phyloP scores from a whole-genome alignment of 2,797 vertebrate species.

The Halcyon badia region DNA sequence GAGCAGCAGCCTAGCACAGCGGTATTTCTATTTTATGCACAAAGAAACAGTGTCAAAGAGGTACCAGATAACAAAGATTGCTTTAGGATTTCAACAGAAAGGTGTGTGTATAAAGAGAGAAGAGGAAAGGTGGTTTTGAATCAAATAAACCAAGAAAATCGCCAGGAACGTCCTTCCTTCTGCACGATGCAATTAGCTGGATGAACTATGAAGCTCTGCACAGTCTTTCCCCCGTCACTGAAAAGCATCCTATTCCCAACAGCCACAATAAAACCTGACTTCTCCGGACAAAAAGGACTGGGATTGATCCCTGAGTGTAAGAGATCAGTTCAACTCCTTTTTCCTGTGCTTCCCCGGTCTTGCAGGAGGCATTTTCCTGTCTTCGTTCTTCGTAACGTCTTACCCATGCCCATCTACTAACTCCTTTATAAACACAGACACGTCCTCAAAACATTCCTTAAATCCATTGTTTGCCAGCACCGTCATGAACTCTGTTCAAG shows the following conservation, averaged over 20 bases:
- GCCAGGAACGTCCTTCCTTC: background rate
- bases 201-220: rapidly evolving
- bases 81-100: background rate
- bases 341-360: background rate
- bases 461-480: background rate
- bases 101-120: background rate
- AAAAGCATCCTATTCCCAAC: background rate
- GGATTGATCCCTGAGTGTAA: background rate
- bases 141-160: background rate
- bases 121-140: background rate
- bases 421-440: constrained; percentile 13
- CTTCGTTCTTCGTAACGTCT: background rate
- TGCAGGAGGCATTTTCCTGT: background rate
- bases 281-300: background rate
- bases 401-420: background rate
- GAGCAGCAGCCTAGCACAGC: background rate
- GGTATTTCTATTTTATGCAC: background rate
- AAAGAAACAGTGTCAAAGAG: background rate
- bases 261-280: background rate
- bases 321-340: background rate
- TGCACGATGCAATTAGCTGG: background rate
- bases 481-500: background rate
- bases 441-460: constrained; percentile 18
- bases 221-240: background rate
- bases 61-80: background rate